Evolutionary conservation across 1,140 invertebrate species (phyloP).

Genomic region (Akabosia matsudoensis): DNA sequence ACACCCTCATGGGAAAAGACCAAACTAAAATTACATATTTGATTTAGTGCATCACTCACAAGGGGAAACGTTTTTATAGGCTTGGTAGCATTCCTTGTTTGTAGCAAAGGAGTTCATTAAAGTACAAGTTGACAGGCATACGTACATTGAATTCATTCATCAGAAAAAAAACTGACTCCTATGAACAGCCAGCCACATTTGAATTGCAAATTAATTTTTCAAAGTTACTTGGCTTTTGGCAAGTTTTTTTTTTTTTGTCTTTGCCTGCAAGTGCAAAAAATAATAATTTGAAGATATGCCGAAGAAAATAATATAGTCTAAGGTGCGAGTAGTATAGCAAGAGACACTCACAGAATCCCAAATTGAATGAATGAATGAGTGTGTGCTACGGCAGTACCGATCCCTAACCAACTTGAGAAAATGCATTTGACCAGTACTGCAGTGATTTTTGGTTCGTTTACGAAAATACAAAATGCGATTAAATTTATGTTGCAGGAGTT

Average conservation of each 20-base stretch:
- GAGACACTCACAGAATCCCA: too few species aligned
- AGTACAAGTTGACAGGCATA: not conserved
- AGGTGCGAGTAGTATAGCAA: too few species aligned
- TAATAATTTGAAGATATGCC: not conserved
- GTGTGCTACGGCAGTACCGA: not conserved
- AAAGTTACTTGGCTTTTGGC: not conserved
- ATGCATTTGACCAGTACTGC: too few species aligned
- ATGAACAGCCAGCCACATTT: too few species aligned
- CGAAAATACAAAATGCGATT: not conserved
- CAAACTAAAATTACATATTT: not conserved
- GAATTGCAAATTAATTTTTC: slow-evolving; percentile 1
- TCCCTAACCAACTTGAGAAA: too few species aligned
- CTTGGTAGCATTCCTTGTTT: not conserved
- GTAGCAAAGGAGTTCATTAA: not conserved
- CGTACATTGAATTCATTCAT: not conserved
- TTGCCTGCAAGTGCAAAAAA: too few species aligned
- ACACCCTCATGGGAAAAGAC: too few species aligned
- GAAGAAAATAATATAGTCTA: not conserved
- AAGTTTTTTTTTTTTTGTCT: not conserved
- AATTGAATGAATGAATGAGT: not conserved
- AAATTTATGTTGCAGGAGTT: not conserved
- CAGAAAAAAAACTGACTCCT: not conserved
- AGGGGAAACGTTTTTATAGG: not conserved
- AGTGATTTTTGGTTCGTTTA: not conserved
- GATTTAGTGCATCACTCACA: not conserved